phyloP scores from a whole-genome alignment of 2,888 invertebrate genomes.

The Calameuta filiformis region DNA sequence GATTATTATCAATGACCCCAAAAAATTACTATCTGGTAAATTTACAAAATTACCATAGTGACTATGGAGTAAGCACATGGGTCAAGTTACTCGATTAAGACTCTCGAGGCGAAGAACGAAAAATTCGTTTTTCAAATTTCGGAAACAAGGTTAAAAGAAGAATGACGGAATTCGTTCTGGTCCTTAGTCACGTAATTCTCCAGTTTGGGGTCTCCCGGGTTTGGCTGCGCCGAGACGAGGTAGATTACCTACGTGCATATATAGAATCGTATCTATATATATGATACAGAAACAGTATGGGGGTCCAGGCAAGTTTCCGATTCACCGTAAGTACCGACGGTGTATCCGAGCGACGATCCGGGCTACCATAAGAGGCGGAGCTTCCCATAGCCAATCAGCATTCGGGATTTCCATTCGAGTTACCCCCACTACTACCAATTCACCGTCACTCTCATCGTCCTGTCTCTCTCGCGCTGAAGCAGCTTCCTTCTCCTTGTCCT shows the following conservation, averaged over 20 bases:
- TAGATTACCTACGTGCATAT: background rate
- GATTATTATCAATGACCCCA: background rate
- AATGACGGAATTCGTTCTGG: slow-evolving; percentile 28
- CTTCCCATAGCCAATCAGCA: slow-evolving; percentile 55
- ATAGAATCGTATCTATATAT: background rate
- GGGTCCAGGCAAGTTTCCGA: slow-evolving; percentile 4
- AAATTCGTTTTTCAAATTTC: background rate
- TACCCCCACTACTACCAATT: background rate
- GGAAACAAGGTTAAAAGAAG: background rate
- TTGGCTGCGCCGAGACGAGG: background rate
- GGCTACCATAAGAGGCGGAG: slow-evolving; percentile 53
- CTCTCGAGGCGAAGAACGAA: background rate
- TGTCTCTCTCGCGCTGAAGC: slow-evolving; percentile 11
- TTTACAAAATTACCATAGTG: background rate
- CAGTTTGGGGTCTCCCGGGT: slow-evolving; percentile 22
- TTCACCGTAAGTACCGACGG: slow-evolving; percentile 4
- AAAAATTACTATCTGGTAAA: background rate
- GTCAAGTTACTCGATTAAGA: background rate
- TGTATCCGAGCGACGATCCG: slow-evolving; percentile 27
- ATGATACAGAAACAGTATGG: background rate
- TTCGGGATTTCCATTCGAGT: slow-evolving; percentile 39
- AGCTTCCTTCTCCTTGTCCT: slow-evolving; percentile 18
- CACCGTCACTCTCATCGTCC: background rate
- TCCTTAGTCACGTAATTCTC: slow-evolving; percentile 31
- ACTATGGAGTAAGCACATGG: background rate